phyloP scores from a whole-genome alignment of 2,888 invertebrate genomes.

The Camptogramma bilineatum region DNA sequence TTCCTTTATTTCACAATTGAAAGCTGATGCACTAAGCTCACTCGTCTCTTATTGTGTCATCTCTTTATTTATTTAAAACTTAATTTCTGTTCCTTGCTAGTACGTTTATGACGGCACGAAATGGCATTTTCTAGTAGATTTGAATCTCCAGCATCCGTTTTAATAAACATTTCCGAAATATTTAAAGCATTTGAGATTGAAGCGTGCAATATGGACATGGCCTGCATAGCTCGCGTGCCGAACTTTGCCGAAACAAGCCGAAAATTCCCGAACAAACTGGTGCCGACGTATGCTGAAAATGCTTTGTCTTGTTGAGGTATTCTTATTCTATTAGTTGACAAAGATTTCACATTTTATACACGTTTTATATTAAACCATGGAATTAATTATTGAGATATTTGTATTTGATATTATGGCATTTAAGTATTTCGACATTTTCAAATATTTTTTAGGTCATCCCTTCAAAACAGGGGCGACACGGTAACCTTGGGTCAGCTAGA shows the following conservation, averaged over 20 bases:
- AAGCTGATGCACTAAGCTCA: no score
- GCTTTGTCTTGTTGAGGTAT: conserved; percentile 25
- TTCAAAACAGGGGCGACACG: no score
- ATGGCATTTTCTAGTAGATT: background rate
- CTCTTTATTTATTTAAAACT: no score
- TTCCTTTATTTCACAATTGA: no score
- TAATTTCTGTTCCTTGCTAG: background rate
- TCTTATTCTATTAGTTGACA: background rate
- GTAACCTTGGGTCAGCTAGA: no score
- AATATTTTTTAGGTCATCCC: no score
- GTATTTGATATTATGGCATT: no score
- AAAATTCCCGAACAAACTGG: conserved; percentile 29
- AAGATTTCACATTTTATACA: no score
- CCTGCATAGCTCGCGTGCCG: conserved; percentile 41
- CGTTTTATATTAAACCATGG: no score
- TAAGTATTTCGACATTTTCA: no score
- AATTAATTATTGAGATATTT: no score
- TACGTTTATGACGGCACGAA: background rate
- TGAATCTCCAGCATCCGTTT: conserved; percentile 3
- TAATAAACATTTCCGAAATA: conserved; percentile 23
- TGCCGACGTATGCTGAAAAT: conserved; percentile 32
- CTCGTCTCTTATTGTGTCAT: no score
- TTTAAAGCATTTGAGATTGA: conserved; percentile 8
- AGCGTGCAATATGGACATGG: conserved; percentile 40
- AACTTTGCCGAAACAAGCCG: conserved; percentile 34